Evolutionary conservation across 2,888 invertebrate genomes (phyloP).

Genomic region (Nomada lathburiana): DNA sequence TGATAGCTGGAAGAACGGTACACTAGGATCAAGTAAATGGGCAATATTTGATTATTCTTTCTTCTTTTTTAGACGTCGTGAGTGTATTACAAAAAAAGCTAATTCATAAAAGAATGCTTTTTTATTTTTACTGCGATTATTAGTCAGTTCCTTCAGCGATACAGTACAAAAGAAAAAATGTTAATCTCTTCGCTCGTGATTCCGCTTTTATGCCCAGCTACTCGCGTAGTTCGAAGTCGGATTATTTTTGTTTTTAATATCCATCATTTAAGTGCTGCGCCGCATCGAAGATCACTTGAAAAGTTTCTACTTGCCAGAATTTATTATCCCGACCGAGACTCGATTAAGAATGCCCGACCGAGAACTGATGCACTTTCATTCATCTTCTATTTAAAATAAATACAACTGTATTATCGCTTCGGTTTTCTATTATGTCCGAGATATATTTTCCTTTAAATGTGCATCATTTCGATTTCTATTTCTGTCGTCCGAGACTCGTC

Average conservation of each 20-base stretch:
- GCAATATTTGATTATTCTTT: slow-evolving; percentile 14
- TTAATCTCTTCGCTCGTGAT: slow-evolving; percentile 20
- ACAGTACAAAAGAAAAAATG: slow-evolving; percentile 54
- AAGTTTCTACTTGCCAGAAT: slow-evolving; percentile 10
- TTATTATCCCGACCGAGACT: background rate
- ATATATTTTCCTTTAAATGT: too few species aligned
- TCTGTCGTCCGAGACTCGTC: background rate
- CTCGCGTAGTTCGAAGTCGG: slow-evolving; percentile 13
- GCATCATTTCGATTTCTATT: slow-evolving; percentile 7
- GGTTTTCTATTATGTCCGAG: too few species aligned
- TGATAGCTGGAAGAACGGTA: slow-evolving; percentile 1
- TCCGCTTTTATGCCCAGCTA: slow-evolving; percentile 30
- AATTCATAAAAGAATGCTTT: background rate
- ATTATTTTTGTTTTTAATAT: slow-evolving; percentile 35
- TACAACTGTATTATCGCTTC: too few species aligned
- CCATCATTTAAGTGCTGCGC: slow-evolving; percentile 3
- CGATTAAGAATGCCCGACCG: background rate
- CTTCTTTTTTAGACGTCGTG: background rate
- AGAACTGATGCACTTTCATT: slow-evolving; percentile 7
- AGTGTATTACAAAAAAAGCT: background rate
- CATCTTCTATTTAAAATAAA: background rate
- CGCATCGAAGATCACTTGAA: slow-evolving; percentile 20
- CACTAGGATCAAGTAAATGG: background rate
- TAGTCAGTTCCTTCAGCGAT: slow-evolving; percentile 52
- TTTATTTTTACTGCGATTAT: slow-evolving; percentile 8